These are phyloP conservation scores for Elachura formosa DNA, from an alignment of 2,113 vertebrate genomes.

Conservation along the genomic window DNA sequence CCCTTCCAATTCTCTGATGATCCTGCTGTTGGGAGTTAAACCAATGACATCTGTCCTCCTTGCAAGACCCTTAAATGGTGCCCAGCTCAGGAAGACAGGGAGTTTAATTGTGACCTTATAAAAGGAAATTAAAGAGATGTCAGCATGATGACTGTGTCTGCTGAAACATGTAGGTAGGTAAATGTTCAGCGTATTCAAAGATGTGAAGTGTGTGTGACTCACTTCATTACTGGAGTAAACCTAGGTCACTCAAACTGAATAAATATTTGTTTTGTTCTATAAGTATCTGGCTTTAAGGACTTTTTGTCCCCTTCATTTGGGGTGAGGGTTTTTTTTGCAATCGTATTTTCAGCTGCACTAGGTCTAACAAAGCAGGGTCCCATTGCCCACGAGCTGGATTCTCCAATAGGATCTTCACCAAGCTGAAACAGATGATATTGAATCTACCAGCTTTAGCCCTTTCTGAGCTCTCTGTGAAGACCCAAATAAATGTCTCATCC, in stretches of 20 bases:
- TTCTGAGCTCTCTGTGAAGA: background rate
- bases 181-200: background rate
- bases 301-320: background rate
- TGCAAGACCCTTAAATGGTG: background rate
- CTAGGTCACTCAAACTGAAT: background rate
- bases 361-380: background rate
- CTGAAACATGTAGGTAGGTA: background rate
- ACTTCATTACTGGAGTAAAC: background rate
- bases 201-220: background rate
- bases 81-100: background rate
- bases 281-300: background rate
- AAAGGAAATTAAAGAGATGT: background rate
- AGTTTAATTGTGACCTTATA: background rate
- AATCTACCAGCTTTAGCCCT: background rate
- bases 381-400: background rate
- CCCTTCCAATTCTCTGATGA: background rate
- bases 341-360: background rate
- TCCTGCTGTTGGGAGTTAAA: background rate
- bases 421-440: background rate
- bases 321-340: background rate
- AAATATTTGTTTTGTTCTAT: background rate
- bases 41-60: background rate
- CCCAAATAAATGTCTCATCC: background rate
- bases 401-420: background rate
- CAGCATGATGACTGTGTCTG: background rate